phyloP scores from a whole-genome alignment of 2,113 vertebrate genomes.

The Pampusana beccarii region DNA sequence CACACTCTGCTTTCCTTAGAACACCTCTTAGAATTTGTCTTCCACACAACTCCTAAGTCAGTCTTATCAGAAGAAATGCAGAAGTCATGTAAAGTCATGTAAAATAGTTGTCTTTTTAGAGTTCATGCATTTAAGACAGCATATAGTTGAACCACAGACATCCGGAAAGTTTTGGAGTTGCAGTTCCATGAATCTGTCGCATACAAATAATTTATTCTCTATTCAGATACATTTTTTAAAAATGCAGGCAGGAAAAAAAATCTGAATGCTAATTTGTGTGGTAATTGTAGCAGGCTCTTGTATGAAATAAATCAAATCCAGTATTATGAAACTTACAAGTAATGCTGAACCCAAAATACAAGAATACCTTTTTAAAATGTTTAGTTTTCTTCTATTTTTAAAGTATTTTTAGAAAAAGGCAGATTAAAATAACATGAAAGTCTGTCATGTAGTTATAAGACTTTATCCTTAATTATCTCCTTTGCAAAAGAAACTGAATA shows the following conservation, averaged over 20 bases:
- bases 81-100: fast-evolving
- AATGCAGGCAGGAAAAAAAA: background rate
- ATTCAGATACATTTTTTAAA: background rate
- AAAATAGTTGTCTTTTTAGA: background rate
- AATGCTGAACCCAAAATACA: background rate
- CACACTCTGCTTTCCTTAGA: background rate
- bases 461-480: fast-evolving
- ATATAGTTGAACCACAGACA: background rate
- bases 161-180: background rate
- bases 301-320: background rate
- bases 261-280: background rate
- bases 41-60: background rate
- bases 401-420: background rate
- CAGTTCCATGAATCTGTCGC: background rate
- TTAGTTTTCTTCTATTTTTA: background rate
- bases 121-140: background rate
- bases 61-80: background rate
- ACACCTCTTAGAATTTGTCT: background rate
- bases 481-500: background rate
- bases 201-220: background rate
- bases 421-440: background rate
- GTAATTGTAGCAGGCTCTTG: background rate
- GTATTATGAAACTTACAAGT: background rate
- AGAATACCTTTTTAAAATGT: fast-evolving
- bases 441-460: background rate